Percentiles rank a stretch among this genome's conserved stretches.
Evolutionary conservation across 2,797 vertebrate species (phyloP).

Genomic region (Thalassophryne amazonica): DNA sequence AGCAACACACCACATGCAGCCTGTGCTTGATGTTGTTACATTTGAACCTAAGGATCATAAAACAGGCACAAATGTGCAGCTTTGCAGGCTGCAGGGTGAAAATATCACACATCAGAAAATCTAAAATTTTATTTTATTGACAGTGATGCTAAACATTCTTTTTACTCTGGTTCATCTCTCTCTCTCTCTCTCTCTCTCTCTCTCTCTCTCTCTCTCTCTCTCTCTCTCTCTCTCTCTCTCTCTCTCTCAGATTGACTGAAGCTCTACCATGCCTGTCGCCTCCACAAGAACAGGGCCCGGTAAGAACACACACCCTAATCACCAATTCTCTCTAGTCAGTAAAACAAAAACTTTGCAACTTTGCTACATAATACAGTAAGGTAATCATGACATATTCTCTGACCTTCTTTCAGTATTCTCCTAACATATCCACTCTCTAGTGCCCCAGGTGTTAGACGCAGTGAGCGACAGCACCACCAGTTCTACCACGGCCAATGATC

Average conservation of each 20-base stretch:
- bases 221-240: neutral
- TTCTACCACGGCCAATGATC: conserved; percentile 92
- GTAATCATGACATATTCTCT: too few species aligned
- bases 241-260: conserved; percentile 47
- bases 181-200: neutral
- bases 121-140: too few species aligned
- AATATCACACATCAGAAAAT: too few species aligned
- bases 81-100: too few species aligned
- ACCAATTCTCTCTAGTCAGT: too few species aligned
- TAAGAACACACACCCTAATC: conserved; percentile 53
- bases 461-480: conserved; percentile 88
- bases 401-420: neutral
- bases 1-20: too few species aligned
- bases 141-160: too few species aligned
- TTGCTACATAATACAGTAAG: too few species aligned
- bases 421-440: conserved; percentile 27
- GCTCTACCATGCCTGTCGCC: conserved; percentile 69
- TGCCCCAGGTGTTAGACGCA: conserved; percentile 88
- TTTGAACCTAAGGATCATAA: too few species aligned
- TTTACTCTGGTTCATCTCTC: neutral
- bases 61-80: too few species aligned
- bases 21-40: too few species aligned
- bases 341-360: too few species aligned
- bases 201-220: neutral
- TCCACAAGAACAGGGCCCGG: conserved; percentile 69